These are phyloP conservation scores for Gambusia yucatana DNA, from an alignment of 2,797 vertebrate species.

Conservation along the genomic window DNA sequence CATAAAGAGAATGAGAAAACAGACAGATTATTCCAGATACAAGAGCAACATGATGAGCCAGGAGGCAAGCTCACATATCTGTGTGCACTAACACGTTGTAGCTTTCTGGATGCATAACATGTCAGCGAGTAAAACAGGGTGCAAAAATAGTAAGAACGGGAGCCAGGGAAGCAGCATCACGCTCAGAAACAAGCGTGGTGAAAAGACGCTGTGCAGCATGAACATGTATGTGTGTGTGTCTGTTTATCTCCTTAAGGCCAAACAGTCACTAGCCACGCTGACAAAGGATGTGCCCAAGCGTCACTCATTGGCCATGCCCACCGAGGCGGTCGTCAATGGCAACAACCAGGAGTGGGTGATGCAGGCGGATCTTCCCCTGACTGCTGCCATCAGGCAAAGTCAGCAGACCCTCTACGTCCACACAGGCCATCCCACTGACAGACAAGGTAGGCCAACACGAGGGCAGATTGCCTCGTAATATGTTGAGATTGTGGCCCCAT, in stretches of 20 bases:
- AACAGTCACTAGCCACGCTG: constrained; percentile 95
- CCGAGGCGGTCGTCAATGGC: constrained; percentile 94
- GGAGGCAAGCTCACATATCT: constrained; percentile 13
- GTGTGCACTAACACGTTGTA: constrained; percentile 10
- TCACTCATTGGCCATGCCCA: constrained; percentile 96
- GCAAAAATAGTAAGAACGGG: background rate
- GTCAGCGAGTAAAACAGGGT: background rate
- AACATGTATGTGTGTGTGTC: constrained; percentile 32
- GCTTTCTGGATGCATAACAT: constrained; percentile 11
- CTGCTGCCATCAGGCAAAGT: constrained; percentile 97
- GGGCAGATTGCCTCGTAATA: constrained; percentile 12
- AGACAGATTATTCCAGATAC: constrained; percentile 59
- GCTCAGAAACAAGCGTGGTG: background rate
- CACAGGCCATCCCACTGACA: constrained; percentile 89
- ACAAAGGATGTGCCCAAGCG: constrained; percentile 98
- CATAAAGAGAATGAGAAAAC: constrained; percentile 41
- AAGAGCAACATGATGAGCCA: constrained; percentile 34
- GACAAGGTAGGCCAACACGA: constrained; percentile 87
- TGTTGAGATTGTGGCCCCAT: constrained; percentile 6
- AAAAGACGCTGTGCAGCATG: background rate
- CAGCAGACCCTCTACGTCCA: constrained; percentile 96
- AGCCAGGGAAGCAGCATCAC: background rate
- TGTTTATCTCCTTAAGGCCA: constrained; percentile 84
- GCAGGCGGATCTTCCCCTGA: constrained; percentile 96
- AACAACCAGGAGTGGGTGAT: constrained; percentile 99